Base-by-base conservation (phyloP, 1,140 invertebrate species). In the Drosophila tani region DNA sequence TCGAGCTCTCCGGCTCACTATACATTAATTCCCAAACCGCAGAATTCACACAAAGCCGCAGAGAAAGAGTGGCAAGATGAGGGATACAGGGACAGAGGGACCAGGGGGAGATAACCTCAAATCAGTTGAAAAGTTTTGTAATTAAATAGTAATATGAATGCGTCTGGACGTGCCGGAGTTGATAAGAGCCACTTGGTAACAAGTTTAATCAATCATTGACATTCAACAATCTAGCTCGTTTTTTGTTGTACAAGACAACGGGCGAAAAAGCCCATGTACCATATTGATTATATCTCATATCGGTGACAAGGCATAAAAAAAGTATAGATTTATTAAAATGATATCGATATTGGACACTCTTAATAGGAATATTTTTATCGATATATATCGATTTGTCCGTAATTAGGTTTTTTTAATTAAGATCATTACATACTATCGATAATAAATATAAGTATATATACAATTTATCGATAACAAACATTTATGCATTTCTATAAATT, bases 101-200 rank as follows among this genome's bases (percentile, higher is more conserved):
- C 11, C 35, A 15, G 53, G 53, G 51, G 53, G 5, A 24, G 14
- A n/a, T 46, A 50, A 59, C 66, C 27, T 59, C 51, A 59, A 71
- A 71, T 71, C 69, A 59, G 67, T 5, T 73, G 46, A 51, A 74
- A 74, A 74, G 67, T 73, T 73, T 51, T 73, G 68, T 51, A 74
- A 74, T 74, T 74, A 74, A 74, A 74, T 74, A 51, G 68, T 59
- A 73, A 73, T 73, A 70, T 47, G 63, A 70, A 70, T 56, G 40
- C 64, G 60, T 64, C 60, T 56, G 59, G 59, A 55, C 59, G 59
- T 63, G 59, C 59, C 59, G 24, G 19, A n/a, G 35, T 43, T 35
- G 67, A 69, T 70, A 68, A 73, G 38, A 47, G 65, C 32, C 68
- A 59, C 51, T 71, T 73, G 69, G 67, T 19, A 58, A 73, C 67